A percentile compares a stretch with the other conserved stretches of the same genome.
Conservation (phyloP, 2,888 invertebrate genomes). For the Chalcosyrphus nemorum region DNA sequence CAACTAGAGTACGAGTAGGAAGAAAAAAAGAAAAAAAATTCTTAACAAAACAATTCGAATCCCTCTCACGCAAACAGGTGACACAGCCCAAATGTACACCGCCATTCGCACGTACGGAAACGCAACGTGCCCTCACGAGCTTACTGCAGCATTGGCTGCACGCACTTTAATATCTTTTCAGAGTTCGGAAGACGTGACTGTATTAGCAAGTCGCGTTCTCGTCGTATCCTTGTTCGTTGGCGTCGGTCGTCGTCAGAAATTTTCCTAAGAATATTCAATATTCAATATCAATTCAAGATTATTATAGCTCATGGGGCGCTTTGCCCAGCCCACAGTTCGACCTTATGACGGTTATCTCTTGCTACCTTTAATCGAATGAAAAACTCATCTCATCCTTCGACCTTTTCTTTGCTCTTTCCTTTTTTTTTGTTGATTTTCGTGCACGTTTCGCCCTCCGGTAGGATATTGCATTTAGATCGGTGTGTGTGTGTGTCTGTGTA, state of each 20-base stretch:
- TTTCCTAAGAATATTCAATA: slow-evolving; percentile 47
- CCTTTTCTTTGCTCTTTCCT: background rate
- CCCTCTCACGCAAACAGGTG: slow-evolving; percentile 51
- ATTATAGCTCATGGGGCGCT: slow-evolving; percentile 28
- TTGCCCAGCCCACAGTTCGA: background rate
- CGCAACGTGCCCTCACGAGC: slow-evolving; percentile 45
- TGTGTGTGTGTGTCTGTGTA: too few species aligned
- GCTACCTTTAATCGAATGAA: slow-evolving; percentile 54
- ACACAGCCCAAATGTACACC: slow-evolving; percentile 42
- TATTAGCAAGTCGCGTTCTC: slow-evolving; percentile 36
- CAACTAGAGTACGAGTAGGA: slow-evolving; percentile 3
- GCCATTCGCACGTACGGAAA: slow-evolving; percentile 57
- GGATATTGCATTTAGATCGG: slow-evolving; percentile 31
- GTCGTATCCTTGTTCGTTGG: background rate
- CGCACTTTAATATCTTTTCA: slow-evolving; percentile 68
- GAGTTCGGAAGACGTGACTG: slow-evolving; percentile 54
- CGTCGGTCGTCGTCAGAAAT: slow-evolving; percentile 11
- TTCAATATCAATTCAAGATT: slow-evolving; percentile 56
- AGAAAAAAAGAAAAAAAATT: background rate
- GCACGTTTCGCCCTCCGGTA: slow-evolving; percentile 14
- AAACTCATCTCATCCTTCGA: slow-evolving; percentile 52
- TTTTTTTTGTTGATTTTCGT: background rate
- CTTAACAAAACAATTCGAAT: slow-evolving; percentile 22
- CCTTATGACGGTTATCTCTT: slow-evolving; percentile 24
- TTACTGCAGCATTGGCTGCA: slow-evolving; percentile 57